Conservation (phyloP, 2,113 vertebrate species). For the Macquaria australasica region DNA sequence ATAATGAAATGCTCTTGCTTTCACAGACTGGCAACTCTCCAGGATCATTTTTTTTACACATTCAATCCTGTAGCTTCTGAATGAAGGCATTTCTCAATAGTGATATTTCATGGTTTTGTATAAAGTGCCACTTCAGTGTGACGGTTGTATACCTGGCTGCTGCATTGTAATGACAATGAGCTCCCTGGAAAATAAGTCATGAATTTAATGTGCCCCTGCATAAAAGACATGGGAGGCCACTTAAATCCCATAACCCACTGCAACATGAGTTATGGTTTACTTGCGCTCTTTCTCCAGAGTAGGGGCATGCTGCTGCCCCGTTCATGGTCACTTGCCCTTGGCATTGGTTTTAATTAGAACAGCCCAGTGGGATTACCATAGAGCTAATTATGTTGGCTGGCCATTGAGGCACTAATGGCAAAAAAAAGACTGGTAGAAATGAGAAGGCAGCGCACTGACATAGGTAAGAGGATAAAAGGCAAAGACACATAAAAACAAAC, state of each 20-base stretch:
- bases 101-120: not conserved
- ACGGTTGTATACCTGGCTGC: constrained; percentile 16
- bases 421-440: not conserved
- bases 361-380: constrained; percentile 26
- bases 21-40: not conserved
- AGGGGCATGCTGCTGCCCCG: not conserved
- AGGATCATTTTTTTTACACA: not conserved
- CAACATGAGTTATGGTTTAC: constrained; percentile 33
- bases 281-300: not conserved
- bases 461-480: not conserved
- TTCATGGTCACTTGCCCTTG: constrained; percentile 27
- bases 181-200: constrained; percentile 4
- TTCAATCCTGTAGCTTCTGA: not conserved
- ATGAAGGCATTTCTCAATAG: not conserved
- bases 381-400: constrained; percentile 37
- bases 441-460: constrained; percentile 3
- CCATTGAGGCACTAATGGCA: constrained; percentile 18
- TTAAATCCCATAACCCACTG: constrained; percentile 33
- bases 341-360: constrained; percentile 51
- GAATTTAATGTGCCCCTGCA: constrained; percentile 1
- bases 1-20: not conserved
- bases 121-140: not conserved
- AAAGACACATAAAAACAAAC: constrained; percentile 14
- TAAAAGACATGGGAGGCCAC: not conserved
- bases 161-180: not conserved